Evolutionary conservation across 2,113 vertebrate species (phyloP).

Genomic region (Phaethornis superciliosus): DNA sequence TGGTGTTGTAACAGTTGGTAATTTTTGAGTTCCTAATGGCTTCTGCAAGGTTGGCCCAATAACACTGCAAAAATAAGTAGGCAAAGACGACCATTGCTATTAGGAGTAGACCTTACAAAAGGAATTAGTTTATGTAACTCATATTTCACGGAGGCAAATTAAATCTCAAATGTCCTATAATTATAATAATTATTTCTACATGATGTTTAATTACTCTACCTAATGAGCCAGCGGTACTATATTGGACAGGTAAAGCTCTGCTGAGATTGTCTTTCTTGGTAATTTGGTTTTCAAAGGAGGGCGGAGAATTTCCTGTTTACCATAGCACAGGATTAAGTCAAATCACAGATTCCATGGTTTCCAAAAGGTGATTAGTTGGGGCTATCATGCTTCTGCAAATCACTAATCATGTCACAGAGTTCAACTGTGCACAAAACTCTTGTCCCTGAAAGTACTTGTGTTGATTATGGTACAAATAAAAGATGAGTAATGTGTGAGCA

Average conservation of each 20-base stretch:
- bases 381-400: background rate
- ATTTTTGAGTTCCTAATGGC: conserved; percentile 45
- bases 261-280: conserved; percentile 11
- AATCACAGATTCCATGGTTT: background rate
- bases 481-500: background rate
- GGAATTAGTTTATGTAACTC: conserved; percentile 40
- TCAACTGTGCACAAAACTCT: background rate
- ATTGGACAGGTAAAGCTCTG: conserved; percentile 48
- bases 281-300: conserved; percentile 7
- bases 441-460: background rate
- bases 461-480: background rate
- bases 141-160: conserved; percentile 47
- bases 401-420: background rate
- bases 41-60: conserved; percentile 6
- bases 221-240: conserved; percentile 32
- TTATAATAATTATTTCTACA: conserved; percentile 69
- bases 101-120: conserved; percentile 18
- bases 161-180: conserved; percentile 56
- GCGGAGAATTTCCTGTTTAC: background rate
- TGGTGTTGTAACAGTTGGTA: conserved; percentile 26
- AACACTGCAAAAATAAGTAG: conserved; percentile 34
- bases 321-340: background rate
- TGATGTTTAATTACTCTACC: conserved; percentile 62
- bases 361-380: background rate
- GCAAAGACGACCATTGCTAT: conserved; percentile 20